Evolutionary conservation across 2,797 vertebrate genomes (phyloP), one percentile per base, ranked within the genome.

Genomic region (Melanotaenia nigrans): DNA sequence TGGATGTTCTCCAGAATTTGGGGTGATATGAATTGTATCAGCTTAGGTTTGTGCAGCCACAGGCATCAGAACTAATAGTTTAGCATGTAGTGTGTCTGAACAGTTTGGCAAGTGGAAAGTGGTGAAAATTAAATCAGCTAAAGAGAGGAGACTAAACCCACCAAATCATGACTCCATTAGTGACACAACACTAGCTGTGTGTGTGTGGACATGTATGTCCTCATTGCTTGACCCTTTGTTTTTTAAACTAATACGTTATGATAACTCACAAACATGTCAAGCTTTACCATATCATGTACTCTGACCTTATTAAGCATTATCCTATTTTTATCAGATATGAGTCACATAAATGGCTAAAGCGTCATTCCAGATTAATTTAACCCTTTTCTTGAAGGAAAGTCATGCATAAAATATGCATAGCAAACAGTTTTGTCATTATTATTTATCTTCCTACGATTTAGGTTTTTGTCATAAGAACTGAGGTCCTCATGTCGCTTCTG

Each of bases 341-440:
- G 54, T 79, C 65, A 36, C 62, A 61, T 51, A 45, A 38, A 76
- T 66, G 60, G 65, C 24, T 9, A 56, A 68, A 65, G 65, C 86
- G 84, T 86, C 85, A 79, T 80, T 83, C 73, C 74, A 86, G 53
- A 90, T 90, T 89, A 73, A 91, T 90, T 92, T 90, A 92, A 85
- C 79, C 77, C 73, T 82, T 53, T 32, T 85, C 90, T 89, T 71
- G 54, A 11, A 75, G 87, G 79, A 83, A 30, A 85, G 64, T 73
- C 79, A 80, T 87, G 82, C 72, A 88, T 90, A 83, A 86, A 85
- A 89, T 85, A 92, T 68, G 71, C 13, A 61, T 35, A 62, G 64
- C 65, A 77, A 88, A 89, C 74, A 84, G 83, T 85, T 89, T 81
- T 72, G 63, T 78, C 80, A 90, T 93, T 74, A 93, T 92, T 91